Percentiles rank a stretch among this genome's conserved stretches.
Evolutionary conservation across 2,888 invertebrate species (phyloP).

Genomic region (Tineola bisselliella): DNA sequence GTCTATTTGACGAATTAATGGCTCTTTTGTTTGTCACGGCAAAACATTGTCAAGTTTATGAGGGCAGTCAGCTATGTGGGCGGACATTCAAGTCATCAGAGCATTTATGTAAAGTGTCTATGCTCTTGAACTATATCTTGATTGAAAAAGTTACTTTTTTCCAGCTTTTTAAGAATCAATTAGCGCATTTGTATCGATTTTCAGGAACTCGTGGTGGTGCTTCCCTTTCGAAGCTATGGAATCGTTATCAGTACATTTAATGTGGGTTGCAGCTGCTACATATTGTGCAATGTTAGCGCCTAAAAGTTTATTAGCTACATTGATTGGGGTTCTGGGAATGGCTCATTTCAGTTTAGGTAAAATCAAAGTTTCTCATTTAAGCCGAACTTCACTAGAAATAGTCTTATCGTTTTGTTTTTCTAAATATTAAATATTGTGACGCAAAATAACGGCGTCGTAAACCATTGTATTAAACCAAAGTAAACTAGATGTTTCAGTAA

Average conservation of each 20-base stretch:
- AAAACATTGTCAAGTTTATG: constrained; percentile 49
- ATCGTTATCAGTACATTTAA: constrained; percentile 83
- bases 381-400: not conserved
- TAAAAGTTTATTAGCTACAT: constrained; percentile 82
- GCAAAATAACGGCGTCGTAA: not conserved
- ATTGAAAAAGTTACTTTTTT: not conserved
- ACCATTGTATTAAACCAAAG: not conserved
- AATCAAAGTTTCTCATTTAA: constrained; percentile 16
- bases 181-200: not conserved
- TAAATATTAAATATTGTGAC: not conserved
- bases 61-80: constrained; percentile 37
- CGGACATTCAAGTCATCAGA: constrained; percentile 18
- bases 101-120: constrained; percentile 8
- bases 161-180: too few species aligned
- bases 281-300: constrained; percentile 88
- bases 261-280: constrained; percentile 92
- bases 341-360: constrained; percentile 87
- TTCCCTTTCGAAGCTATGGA: constrained; percentile 90
- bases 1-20: constrained; percentile 34
- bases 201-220: constrained; percentile 87
- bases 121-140: not conserved
- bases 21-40: constrained; percentile 22
- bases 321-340: constrained; percentile 88
- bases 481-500: not conserved
- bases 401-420: not conserved